A percentile compares a stretch with the other conserved stretches of the same genome.
Conservation (phyloP, 2,888 invertebrate species). For the Atethmia centrago region DNA sequence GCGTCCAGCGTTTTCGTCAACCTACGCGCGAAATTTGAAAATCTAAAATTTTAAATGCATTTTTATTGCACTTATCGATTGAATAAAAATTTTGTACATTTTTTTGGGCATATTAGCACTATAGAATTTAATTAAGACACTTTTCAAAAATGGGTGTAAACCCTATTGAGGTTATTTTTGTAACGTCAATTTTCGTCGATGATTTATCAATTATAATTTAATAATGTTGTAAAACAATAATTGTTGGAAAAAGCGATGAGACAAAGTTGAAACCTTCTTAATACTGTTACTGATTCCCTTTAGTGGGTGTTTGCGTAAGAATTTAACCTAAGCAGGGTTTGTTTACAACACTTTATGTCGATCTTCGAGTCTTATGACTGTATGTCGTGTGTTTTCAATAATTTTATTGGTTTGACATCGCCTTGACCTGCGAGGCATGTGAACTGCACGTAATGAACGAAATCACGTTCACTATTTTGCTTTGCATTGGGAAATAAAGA, state of each 20-base stretch:
- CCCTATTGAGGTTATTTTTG: too few species aligned
- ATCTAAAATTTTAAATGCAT: too few species aligned
- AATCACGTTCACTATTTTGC: slow-evolving; percentile 29
- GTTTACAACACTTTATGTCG: neutral
- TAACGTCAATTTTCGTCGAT: too few species aligned
- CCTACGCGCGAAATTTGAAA: too few species aligned
- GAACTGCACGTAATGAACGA: slow-evolving; percentile 40
- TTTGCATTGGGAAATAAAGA: neutral
- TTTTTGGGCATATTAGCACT: too few species aligned
- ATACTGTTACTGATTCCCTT: neutral
- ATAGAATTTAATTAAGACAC: too few species aligned
- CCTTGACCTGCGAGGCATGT: slow-evolving; percentile 60
- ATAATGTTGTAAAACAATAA: neutral
- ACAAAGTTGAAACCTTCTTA: neutral
- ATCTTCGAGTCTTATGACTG: too few species aligned
- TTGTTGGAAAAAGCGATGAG: neutral
- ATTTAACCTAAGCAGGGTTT: neutral
- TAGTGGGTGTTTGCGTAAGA: neutral
- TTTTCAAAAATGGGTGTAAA: too few species aligned
- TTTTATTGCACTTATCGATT: too few species aligned
- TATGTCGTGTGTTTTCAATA: slow-evolving; percentile 44
- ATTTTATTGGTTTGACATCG: slow-evolving; percentile 54
- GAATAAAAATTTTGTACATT: too few species aligned
- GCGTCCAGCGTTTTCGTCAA: too few species aligned
- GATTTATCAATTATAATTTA: too few species aligned